Conservation (phyloP, 2,888 invertebrate species). For the Ectemnius lituratus region DNA sequence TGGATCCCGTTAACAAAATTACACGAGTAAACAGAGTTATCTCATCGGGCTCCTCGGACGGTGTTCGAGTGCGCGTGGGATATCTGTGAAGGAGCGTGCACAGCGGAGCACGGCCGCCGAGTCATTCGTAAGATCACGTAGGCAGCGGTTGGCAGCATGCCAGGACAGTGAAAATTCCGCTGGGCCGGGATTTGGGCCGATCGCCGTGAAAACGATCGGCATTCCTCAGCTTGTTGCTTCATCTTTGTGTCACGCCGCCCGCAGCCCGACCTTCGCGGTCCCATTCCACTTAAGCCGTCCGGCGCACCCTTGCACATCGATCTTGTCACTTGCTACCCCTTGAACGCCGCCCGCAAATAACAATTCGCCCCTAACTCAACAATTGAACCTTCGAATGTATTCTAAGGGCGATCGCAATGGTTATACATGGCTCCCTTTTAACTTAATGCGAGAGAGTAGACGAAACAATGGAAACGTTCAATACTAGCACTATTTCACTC, state of each 20-base stretch:
- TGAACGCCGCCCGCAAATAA: too few relatives aligned
- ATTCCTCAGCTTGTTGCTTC: slow-evolving; percentile 23
- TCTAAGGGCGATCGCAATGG: too few relatives aligned
- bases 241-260: slow-evolving; percentile 14
- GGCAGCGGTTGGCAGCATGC: slow-evolving; percentile 24
- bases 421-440: too few relatives aligned
- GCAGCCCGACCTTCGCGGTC: slow-evolving; percentile 3
- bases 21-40: slow-evolving; percentile 9
- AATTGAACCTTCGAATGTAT: too few relatives aligned
- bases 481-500: not conserved
- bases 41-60: not conserved
- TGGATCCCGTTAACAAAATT: not conserved
- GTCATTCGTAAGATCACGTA: slow-evolving; percentile 34
- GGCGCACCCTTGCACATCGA: not conserved
- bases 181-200: slow-evolving; percentile 17
- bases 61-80: not conserved
- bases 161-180: slow-evolving; percentile 32
- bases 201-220: slow-evolving; percentile 23
- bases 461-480: too few relatives aligned
- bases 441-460: too few relatives aligned
- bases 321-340: not conserved
- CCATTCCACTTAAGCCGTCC: not conserved
- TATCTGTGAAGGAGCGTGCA: not conserved
- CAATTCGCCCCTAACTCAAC: not conserved
- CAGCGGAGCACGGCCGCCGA: slow-evolving; percentile 30